phyloP scores from a whole-genome alignment of 2,113 vertebrate species.

The Desmodus rotundus region DNA sequence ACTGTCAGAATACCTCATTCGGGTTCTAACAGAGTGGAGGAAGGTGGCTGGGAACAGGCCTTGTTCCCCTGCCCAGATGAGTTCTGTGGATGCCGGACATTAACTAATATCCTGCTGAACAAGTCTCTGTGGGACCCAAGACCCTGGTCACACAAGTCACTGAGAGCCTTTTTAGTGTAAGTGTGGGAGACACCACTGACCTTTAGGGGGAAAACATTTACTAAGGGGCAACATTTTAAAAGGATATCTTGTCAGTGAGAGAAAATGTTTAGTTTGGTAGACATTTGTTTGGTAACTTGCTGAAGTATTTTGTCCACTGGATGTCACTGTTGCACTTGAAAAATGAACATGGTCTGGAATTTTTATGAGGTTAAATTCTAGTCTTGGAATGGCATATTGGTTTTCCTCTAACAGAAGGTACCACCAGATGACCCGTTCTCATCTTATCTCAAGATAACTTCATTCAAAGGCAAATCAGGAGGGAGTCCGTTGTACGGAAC shows the following conservation, averaged over 20 bases:
- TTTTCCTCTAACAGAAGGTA: not conserved
- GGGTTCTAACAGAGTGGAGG: not conserved
- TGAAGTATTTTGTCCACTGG: slow-evolving; percentile 42
- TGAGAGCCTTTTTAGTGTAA: not conserved
- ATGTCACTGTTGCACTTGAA: slow-evolving; percentile 47
- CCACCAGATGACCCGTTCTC: not conserved
- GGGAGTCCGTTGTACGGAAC: not conserved
- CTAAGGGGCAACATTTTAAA: not conserved
- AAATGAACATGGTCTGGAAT: not conserved
- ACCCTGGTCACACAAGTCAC: not conserved
- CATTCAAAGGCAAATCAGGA: not conserved
- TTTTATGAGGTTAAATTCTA: not conserved
- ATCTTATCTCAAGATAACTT: not conserved
- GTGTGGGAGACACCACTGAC: not conserved
- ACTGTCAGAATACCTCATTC: not conserved
- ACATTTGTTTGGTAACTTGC: not conserved
- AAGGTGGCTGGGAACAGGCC: not conserved
- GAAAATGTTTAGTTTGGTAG: not conserved
- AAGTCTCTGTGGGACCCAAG: not conserved
- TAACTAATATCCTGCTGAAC: not conserved
- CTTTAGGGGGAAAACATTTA: not conserved
- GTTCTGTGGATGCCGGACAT: not conserved
- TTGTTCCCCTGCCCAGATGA: not conserved
- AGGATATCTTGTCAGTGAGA: not conserved
- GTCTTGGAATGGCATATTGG: not conserved